Conservation (phyloP, 2,113 vertebrate species). For the Macquaria australasica region DNA sequence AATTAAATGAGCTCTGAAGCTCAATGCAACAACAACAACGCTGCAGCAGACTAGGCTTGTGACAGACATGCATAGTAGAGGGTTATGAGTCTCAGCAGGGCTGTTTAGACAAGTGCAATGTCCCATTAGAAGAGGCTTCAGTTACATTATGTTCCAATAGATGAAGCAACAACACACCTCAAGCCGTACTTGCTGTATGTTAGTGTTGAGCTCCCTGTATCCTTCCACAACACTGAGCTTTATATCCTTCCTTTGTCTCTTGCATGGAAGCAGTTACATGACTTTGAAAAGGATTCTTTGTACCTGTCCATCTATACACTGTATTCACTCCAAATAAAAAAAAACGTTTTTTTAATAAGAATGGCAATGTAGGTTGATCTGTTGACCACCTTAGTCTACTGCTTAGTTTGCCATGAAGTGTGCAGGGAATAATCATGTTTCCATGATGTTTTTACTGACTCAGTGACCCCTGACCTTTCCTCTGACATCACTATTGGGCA, state of each 20-base stretch:
- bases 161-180: slow-evolving; percentile 18
- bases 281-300: background rate
- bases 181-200: slow-evolving; percentile 23
- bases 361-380: background rate
- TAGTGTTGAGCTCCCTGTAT: slow-evolving; percentile 8
- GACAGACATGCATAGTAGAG: slow-evolving; percentile 4
- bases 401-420: too few relatives aligned
- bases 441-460: too few relatives aligned
- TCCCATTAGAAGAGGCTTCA: slow-evolving; percentile 24
- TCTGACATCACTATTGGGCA: too few relatives aligned
- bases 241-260: background rate
- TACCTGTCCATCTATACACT: too few relatives aligned
- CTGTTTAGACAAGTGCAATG: slow-evolving; percentile 38
- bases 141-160: slow-evolving; percentile 20
- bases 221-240: background rate
- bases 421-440: too few relatives aligned
- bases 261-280: background rate
- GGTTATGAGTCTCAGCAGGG: slow-evolving; percentile 52
- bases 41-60: slow-evolving; percentile 10
- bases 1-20: slow-evolving; percentile 14
- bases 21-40: slow-evolving; percentile 5
- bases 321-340: background rate
- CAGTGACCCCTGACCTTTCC: too few relatives aligned
- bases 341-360: background rate
- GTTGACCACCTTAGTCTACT: too few relatives aligned